These are phyloP conservation scores for Anguilla marmorata DNA, from an alignment of 2,797 vertebrate genomes.

Conservation along the genomic window DNA sequence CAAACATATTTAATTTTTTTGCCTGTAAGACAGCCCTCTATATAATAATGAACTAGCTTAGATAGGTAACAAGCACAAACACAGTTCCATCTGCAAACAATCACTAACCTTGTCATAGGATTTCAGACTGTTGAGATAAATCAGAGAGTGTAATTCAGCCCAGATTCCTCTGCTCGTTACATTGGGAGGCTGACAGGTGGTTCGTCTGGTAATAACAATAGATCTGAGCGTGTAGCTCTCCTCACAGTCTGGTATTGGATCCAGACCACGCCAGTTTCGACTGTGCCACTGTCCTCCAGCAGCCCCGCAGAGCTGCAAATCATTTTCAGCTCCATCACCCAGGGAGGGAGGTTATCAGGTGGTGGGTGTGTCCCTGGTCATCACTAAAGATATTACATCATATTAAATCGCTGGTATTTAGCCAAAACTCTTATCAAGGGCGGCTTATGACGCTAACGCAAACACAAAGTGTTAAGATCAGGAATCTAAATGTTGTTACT, in stretches of 20 bases:
- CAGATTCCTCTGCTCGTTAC: neutral
- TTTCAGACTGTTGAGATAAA: neutral
- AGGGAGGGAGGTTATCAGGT: neutral
- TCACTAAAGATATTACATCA: neutral
- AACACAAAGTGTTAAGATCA: neutral
- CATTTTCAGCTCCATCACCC: neutral
- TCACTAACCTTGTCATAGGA: neutral
- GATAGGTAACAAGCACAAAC: neutral
- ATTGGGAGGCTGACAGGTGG: neutral
- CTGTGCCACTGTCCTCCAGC: neutral
- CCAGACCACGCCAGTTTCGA: neutral
- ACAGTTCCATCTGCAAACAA: neutral
- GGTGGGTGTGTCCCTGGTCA: neutral
- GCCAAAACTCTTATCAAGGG: neutral
- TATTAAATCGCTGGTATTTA: neutral
- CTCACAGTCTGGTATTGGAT: neutral
- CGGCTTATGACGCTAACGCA: neutral
- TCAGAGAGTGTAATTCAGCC: constrained; percentile 42
- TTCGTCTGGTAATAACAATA: neutral
- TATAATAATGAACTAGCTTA: neutral
- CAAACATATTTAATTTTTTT: neutral
- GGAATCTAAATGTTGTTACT: neutral
- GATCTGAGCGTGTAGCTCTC: neutral
- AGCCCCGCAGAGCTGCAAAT: neutral
- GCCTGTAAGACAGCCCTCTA: neutral